Conservation (phyloP, 2,797 vertebrate species). For the Phataginus tetradactyla region DNA sequence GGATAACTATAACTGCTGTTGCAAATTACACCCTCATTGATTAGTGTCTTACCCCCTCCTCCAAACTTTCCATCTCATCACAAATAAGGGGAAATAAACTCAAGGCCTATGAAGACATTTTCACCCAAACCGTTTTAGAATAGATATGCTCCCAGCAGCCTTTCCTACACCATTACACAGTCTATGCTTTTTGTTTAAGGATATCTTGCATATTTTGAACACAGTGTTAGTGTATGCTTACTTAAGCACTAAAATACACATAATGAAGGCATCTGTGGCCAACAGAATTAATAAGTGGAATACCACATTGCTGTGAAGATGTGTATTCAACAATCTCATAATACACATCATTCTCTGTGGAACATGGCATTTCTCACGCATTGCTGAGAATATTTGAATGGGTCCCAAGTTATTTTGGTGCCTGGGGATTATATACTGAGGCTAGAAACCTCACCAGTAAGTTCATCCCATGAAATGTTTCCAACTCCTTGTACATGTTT, state of each 20-base stretch:
- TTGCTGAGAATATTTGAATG: constrained; percentile 77
- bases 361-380: constrained; percentile 74
- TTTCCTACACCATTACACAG: constrained; percentile 60
- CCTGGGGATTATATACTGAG: constrained; percentile 72
- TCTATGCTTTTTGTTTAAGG: constrained; percentile 73
- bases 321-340: constrained; percentile 79
- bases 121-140: constrained; percentile 69
- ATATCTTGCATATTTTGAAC: constrained; percentile 75
- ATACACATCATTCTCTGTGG: constrained; percentile 45
- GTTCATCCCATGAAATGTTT: constrained; percentile 71
- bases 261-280: constrained; percentile 82
- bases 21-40: constrained; percentile 84
- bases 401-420: constrained; percentile 73
- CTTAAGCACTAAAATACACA: constrained; percentile 80
- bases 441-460: constrained; percentile 72
- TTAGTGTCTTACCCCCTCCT: constrained; percentile 70
- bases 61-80: constrained; percentile 20
- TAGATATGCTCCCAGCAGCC: constrained; percentile 76
- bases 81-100: constrained; percentile 74
- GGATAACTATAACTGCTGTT: constrained; percentile 87
- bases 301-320: constrained; percentile 84
- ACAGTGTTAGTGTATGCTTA: constrained; percentile 79
- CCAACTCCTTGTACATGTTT: constrained; percentile 33
- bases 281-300: constrained; percentile 83
- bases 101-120: constrained; percentile 68